Conservation (phyloP, 2,797 vertebrate genomes). For the Scyliorhinus canicula region DNA sequence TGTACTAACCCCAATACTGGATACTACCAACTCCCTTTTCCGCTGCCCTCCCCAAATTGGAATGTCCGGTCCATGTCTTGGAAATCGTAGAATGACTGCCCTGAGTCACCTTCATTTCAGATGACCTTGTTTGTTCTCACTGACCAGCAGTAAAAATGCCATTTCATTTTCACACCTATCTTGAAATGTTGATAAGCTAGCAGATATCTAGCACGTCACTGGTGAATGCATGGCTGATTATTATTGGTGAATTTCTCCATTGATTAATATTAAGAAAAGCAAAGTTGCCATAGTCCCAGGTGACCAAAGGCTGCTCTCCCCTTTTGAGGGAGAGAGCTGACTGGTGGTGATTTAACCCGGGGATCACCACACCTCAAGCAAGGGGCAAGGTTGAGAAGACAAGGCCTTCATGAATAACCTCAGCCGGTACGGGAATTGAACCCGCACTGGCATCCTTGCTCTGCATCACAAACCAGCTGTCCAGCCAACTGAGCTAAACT, state of each 20-base stretch:
- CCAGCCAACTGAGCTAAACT: too few relatives aligned
- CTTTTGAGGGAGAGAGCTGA: too few relatives aligned
- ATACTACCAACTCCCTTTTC: neutral
- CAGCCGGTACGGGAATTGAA: too few relatives aligned
- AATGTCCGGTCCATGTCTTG: neutral
- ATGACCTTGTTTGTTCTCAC: neutral
- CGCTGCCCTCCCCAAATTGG: neutral
- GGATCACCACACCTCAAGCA: too few relatives aligned
- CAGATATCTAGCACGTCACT: neutral
- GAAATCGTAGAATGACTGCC: too few relatives aligned
- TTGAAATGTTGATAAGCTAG: neutral
- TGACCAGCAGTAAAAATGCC: neutral
- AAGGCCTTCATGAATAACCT: too few relatives aligned
- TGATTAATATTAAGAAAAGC: constrained; percentile 6
- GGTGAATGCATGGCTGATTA: neutral
- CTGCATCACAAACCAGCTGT: too few relatives aligned
- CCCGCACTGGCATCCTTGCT: too few relatives aligned
- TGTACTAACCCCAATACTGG: neutral
- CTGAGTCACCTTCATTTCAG: neutral
- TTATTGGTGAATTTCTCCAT: neutral
- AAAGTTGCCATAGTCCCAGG: too few relatives aligned
- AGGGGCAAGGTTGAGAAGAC: too few relatives aligned
- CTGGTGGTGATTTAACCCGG: too few relatives aligned
- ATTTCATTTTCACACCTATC: neutral
- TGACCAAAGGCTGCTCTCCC: too few relatives aligned